Evolutionary conservation across 1,140 invertebrate genomes (phyloP).

Genomic region (Streblospio benedicti): DNA sequence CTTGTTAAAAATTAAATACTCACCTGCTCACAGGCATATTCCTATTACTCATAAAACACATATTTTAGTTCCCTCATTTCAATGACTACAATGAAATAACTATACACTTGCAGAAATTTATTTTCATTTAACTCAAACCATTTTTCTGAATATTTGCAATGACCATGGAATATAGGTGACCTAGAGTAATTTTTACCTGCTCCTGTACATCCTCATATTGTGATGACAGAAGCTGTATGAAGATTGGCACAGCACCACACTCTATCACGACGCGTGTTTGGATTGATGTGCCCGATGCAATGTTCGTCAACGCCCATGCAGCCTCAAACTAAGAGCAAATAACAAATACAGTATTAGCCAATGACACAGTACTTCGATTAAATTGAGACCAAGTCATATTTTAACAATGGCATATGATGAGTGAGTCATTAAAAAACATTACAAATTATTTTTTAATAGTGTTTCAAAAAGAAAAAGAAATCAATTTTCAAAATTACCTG

Average conservation of each 20-base stretch:
- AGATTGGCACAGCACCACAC: conserved; percentile 41
- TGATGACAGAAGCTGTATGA: conserved; percentile 39
- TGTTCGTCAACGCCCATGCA: conserved; percentile 52
- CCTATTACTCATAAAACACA: neutral
- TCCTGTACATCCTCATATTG: conserved; percentile 80
- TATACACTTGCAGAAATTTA: too few relatives aligned
- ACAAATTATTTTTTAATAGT: neutral
- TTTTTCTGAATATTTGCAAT: too few relatives aligned
- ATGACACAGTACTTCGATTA: neutral
- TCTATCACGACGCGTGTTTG: conserved; percentile 48
- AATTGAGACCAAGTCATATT: neutral
- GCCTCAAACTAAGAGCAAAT: conserved; percentile 55
- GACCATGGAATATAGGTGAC: too few relatives aligned
- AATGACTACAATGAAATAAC: too few relatives aligned
- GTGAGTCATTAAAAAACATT: neutral
- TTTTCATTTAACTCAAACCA: too few relatives aligned
- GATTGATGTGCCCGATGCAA: conserved; percentile 49
- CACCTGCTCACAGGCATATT: neutral
- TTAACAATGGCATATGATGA: neutral
- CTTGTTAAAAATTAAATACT: neutral
- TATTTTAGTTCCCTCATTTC: neutral
- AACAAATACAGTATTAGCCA: neutral
- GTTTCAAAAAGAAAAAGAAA: neutral
- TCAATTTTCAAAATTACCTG: conserved; percentile 56
- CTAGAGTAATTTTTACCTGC: conserved; percentile 31